Percentiles rank a stretch among this genome's conserved stretches.
phyloP scores from a whole-genome alignment of 2,888 invertebrate species.

The Catocala sponsa region DNA sequence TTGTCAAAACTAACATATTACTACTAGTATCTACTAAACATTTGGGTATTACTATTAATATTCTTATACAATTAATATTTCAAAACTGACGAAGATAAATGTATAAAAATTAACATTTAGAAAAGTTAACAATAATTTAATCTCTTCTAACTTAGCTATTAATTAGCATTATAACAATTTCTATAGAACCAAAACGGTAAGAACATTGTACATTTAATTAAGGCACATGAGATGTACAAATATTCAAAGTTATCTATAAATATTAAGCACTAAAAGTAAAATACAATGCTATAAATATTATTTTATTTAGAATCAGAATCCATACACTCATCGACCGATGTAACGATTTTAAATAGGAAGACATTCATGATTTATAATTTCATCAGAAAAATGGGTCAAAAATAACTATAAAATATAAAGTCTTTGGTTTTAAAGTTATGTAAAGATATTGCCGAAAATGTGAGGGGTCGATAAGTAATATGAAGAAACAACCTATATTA shows the following conservation, averaged over 20 bases:
- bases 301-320: conserved; percentile 59
- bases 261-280: conserved; percentile 82
- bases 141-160: conserved; percentile 83
- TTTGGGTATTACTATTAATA: conserved; percentile 61
- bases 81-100: conserved; percentile 59
- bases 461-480: conserved; percentile 76
- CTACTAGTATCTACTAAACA: conserved; percentile 57
- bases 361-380: conserved; percentile 64
- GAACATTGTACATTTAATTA: conserved; percentile 83
- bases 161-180: conserved; percentile 80
- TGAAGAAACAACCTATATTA: conserved; percentile 68
- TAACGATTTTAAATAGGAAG: conserved; percentile 67
- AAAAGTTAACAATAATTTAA: conserved; percentile 88
- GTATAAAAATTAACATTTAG: conserved; percentile 83
- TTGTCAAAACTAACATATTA: conserved; percentile 62
- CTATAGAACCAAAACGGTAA: conserved; percentile 80
- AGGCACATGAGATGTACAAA: conserved; percentile 85
- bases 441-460: conserved; percentile 70
- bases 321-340: conserved; percentile 76
- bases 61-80: conserved; percentile 52
- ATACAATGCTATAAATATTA: conserved; percentile 74
- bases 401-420: conserved; percentile 66
- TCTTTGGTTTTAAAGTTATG: conserved; percentile 82
- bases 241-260: conserved; percentile 73
- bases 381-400: conserved; percentile 65